phyloP scores from a whole-genome alignment of 2,888 invertebrate genomes.

The Eupelmus urozonus region DNA sequence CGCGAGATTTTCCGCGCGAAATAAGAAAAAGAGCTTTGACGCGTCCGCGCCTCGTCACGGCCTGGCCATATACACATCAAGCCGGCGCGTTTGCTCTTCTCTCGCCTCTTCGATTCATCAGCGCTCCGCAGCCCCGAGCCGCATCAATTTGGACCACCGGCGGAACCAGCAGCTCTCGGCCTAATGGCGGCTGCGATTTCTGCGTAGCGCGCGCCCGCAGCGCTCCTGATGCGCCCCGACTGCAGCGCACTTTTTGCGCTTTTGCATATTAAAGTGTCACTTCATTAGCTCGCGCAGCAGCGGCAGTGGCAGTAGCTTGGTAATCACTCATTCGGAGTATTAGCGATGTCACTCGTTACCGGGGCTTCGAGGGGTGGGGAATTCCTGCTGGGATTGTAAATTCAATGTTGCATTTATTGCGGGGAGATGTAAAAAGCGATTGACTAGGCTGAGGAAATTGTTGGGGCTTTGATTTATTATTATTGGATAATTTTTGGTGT shows the following conservation, averaged over 20 bases:
- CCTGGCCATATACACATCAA: not conserved
- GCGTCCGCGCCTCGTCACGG: slow-evolving; percentile 26
- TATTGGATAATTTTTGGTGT: too few relatives aligned
- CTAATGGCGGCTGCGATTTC: not conserved
- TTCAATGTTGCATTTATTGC: too few relatives aligned
- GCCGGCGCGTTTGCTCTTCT: not conserved
- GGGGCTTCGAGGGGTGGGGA: not conserved
- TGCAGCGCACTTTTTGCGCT: not conserved
- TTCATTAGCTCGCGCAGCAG: slow-evolving; percentile 29
- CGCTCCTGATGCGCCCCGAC: too few relatives aligned
- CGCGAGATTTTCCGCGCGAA: slow-evolving; percentile 21
- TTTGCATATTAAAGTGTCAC: slow-evolving; percentile 44
- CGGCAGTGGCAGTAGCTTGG: not conserved
- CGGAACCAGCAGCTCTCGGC: not conserved
- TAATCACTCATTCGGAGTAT: slow-evolving; percentile 35
- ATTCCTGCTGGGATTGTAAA: slow-evolving; percentile 27
- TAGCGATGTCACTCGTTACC: slow-evolving; percentile 40
- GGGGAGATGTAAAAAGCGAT: too few relatives aligned
- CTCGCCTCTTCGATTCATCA: slow-evolving; percentile 28
- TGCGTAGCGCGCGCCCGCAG: not conserved
- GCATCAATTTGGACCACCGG: slow-evolving; percentile 42
- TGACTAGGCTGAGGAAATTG: too few relatives aligned
- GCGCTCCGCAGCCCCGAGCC: not conserved
- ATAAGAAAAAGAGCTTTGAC: too few relatives aligned
- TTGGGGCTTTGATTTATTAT: too few relatives aligned